Percentiles rank a stretch among this genome's conserved stretches.
phyloP scores from a whole-genome alignment of 2,113 vertebrate species.

The Sarotherodon lohbergeri region DNA sequence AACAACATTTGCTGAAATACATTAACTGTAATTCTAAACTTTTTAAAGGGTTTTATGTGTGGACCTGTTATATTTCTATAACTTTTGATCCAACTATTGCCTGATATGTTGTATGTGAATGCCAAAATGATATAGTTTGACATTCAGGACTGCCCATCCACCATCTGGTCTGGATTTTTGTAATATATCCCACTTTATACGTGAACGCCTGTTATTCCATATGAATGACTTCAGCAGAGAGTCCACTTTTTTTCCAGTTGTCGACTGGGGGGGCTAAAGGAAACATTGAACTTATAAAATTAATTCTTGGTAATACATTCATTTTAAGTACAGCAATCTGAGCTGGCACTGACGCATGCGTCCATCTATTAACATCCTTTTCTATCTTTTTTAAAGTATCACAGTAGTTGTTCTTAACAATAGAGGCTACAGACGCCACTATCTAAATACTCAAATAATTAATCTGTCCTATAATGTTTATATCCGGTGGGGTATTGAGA shows the following conservation, averaged over 20 bases:
- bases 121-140: background rate
- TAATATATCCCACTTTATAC: background rate
- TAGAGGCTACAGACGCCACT: background rate
- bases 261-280: background rate
- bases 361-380: background rate
- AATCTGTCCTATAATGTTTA: background rate
- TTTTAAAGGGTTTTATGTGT: background rate
- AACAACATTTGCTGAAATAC: background rate
- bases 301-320: background rate
- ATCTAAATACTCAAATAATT: background rate
- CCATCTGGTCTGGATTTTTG: background rate
- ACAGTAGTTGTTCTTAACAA: background rate
- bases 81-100: background rate
- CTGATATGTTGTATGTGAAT: background rate
- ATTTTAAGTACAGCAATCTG: background rate
- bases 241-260: background rate
- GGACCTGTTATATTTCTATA: background rate
- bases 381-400: background rate
- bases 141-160: background rate
- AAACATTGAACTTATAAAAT: background rate
- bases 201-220: background rate
- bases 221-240: background rate
- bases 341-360: background rate
- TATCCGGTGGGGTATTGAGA: background rate
- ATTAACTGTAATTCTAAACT: background rate